Conservation (phyloP, 2,888 invertebrate genomes). For the Pteria penguin region DNA sequence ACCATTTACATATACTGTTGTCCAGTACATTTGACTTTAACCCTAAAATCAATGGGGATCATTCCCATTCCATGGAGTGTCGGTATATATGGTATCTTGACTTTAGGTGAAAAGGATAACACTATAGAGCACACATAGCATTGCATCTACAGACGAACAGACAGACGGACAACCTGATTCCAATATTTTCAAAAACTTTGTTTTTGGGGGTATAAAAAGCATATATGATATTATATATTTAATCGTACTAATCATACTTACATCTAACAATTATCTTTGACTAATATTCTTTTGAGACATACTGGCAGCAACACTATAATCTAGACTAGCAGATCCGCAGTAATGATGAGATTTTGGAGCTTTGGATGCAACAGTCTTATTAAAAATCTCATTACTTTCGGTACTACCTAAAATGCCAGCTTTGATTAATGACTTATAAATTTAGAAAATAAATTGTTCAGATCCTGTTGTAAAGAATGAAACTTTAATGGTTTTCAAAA, state of each 20-base stretch:
- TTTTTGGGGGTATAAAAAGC: too few species aligned
- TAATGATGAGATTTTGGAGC: constrained; percentile 32
- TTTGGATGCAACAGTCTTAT: constrained; percentile 37
- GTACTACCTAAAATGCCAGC: constrained; percentile 31
- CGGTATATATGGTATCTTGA: too few species aligned
- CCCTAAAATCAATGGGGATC: too few species aligned
- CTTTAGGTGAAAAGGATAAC: too few species aligned
- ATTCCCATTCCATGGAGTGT: too few species aligned
- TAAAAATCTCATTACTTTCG: constrained; percentile 35
- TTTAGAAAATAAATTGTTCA: not conserved
- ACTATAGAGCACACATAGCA: too few species aligned
- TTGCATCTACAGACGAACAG: not conserved
- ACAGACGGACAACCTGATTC: not conserved
- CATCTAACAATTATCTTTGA: constrained; percentile 12
- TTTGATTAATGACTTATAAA: constrained; percentile 13
- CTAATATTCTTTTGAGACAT: constrained; percentile 37
- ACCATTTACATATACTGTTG: too few species aligned
- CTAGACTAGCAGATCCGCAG: constrained; percentile 34
- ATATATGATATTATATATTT: too few species aligned
- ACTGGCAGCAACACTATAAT: constrained; percentile 34
- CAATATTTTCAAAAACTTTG: too few species aligned
- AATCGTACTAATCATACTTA: too few species aligned
- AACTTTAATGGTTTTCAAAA: constrained; percentile 3
- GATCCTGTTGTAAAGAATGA: not conserved
- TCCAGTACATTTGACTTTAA: too few species aligned